Percentiles rank a stretch among this genome's conserved stretches.
phyloP scores from a whole-genome alignment of 2,113 vertebrate species.

The Butastur rufipennis region DNA sequence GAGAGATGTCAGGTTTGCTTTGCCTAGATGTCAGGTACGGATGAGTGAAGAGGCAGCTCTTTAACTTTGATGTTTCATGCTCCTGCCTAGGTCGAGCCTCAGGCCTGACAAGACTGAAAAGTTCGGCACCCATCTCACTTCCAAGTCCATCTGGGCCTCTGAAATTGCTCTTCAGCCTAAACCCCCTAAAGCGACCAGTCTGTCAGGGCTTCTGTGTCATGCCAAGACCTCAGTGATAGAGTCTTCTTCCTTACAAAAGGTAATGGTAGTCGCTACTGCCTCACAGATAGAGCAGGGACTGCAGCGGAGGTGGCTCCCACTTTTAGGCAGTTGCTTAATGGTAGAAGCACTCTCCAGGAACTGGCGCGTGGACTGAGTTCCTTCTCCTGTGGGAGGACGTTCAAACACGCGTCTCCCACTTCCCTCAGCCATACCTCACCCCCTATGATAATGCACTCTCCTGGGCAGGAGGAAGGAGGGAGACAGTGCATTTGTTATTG shows the following conservation, averaged over 20 bases:
- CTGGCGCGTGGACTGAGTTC: fast-evolving
- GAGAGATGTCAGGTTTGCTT: background rate
- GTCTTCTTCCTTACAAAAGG: background rate
- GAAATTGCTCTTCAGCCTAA: background rate
- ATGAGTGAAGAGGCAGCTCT: background rate
- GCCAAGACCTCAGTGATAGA: background rate
- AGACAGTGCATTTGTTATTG: background rate
- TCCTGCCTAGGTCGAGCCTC: background rate
- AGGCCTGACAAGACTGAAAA: background rate
- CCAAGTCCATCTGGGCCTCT: background rate
- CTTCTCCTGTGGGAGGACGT: background rate
- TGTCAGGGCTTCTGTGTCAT: background rate
- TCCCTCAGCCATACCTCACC: background rate
- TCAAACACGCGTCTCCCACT: background rate
- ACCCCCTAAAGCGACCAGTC: background rate
- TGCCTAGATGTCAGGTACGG: background rate
- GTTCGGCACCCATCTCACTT: background rate
- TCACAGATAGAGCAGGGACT: background rate
- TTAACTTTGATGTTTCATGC: background rate
- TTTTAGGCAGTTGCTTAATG: background rate
- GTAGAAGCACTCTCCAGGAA: background rate
- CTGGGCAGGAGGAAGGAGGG: background rate
- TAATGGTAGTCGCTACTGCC: fast-evolving
- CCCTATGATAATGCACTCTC: background rate
- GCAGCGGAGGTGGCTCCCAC: background rate